phyloP scores from a whole-genome alignment of 2,888 invertebrate genomes.

The Hesperia comma region DNA sequence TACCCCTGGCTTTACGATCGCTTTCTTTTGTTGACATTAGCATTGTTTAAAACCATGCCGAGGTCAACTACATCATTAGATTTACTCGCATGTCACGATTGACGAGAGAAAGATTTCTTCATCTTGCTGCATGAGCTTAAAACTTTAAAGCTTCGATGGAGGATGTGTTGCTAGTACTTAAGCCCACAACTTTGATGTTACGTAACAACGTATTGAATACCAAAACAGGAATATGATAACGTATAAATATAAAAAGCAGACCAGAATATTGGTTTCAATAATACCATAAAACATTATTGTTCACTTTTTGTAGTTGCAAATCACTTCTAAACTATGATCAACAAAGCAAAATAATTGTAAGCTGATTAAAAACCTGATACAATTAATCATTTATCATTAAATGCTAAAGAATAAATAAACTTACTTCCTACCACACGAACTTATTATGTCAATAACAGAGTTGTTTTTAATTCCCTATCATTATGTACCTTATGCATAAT shows the following conservation, averaged over 20 bases:
- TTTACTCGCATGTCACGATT: constrained; percentile 41
- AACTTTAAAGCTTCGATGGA: background rate
- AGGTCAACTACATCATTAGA: constrained; percentile 59
- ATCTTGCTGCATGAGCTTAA: constrained; percentile 40
- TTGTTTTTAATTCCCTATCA: constrained; percentile 60
- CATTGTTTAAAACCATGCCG: constrained; percentile 52
- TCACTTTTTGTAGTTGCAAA: too few species aligned
- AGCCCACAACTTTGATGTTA: too few species aligned
- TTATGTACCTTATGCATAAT: constrained; percentile 63
- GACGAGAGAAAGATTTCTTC: constrained; percentile 46
- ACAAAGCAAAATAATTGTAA: constrained; percentile 46
- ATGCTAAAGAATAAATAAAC: constrained; percentile 57
- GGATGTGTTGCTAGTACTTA: too few species aligned
- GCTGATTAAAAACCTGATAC: constrained; percentile 48
- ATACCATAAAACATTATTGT: too few species aligned
- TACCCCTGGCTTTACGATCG: too few species aligned
- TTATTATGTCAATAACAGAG: constrained; percentile 74
- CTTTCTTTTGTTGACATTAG: constrained; percentile 63
- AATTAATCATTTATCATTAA: constrained; percentile 41
- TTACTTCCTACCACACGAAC: constrained; percentile 51
- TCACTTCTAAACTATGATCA: too few species aligned
- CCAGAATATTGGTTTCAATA: too few species aligned
- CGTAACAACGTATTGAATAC: too few species aligned
- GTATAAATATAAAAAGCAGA: too few species aligned
- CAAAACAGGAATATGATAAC: too few species aligned